Base-by-base conservation (phyloP, 2,888 invertebrate genomes). In the Onchidella celtica region DNA sequence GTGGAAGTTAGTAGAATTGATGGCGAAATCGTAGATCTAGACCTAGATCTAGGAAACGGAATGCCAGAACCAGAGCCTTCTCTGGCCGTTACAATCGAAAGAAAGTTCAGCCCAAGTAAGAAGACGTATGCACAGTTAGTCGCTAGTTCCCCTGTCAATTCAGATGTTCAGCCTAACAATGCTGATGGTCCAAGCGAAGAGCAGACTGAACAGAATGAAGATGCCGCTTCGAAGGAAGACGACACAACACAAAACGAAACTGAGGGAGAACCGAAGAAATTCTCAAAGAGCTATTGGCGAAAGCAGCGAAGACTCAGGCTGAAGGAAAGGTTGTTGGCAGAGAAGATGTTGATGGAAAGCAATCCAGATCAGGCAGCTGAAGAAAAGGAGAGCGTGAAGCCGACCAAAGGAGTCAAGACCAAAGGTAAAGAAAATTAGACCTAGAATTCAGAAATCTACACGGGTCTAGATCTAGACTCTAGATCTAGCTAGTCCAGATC, bases 211-310 rank as follows among this genome's bases (percentile, higher is more conserved):
- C 6, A 34, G 17, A 61, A n/a, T 0, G 68, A 36, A 27, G 38
- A 68, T 34, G 21, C 21, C n/a, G 36, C 34, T 3, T 6, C 21
- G 6, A 0, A 24, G 9, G 47, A 29, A n/a, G 65, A 24, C 0
- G 34, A 36, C 9, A 38, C 11, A 3, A n/a, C 27, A 24, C 36
- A 9, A 27, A 68, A 61, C 9, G 79, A 79, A 27, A 55, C 9
- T 55, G 27, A 3, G 6, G 75, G 57, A 9, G 79, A 79, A 32
- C 72, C 40, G n/a, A 79, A 74, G 29, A 79, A 79, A 57, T 79
- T 73, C 27, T 76, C 81, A 0, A 81, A 81, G 38, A 81, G 81
- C 55, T 81, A 81, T 36, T 81, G 81, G 81, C 66, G 81, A 3
- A 81, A 81, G 36, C 81, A 81, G 55, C 59, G 81, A 4, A 74